Conservation (phyloP, 2,113 vertebrate genomes). For the cat (Felis catus) region DNA sequence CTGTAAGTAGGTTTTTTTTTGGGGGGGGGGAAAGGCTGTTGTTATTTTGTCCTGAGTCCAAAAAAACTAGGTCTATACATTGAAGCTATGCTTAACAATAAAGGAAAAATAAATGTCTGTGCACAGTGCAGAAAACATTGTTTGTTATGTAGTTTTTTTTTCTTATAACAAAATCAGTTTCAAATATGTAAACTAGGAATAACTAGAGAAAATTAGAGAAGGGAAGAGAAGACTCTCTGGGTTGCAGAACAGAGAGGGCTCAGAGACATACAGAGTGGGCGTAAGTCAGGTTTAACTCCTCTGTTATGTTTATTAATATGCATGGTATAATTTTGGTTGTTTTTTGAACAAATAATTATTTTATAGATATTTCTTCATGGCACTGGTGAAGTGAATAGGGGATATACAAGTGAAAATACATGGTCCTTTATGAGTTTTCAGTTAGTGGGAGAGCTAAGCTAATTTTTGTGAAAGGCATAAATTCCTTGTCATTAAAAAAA, state of each 20-base stretch:
- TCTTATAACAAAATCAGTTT: background rate
- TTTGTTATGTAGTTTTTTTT: background rate
- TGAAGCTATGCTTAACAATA: background rate
- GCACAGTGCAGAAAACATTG: background rate
- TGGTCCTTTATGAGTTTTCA: background rate
- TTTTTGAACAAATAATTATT: background rate
- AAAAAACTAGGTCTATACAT: background rate
- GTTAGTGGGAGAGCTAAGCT: background rate
- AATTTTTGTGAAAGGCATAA: background rate
- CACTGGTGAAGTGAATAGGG: background rate
- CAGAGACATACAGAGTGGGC: background rate
- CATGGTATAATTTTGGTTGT: background rate
- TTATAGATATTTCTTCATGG: background rate
- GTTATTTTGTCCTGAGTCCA: background rate
- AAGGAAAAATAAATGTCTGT: background rate
- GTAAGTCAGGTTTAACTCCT: background rate
- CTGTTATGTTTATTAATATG: background rate
- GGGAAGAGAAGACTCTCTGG: accelerated
- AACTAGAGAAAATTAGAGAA: background rate
- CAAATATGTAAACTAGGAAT: background rate
- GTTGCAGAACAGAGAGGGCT: background rate
- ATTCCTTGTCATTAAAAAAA: background rate
- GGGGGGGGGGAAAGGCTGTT: background rate
- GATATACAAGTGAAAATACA: background rate
- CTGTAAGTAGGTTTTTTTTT: background rate